phyloP scores from a whole-genome alignment of 1,140 invertebrate genomes.

The Acromyrmex echinatior region DNA sequence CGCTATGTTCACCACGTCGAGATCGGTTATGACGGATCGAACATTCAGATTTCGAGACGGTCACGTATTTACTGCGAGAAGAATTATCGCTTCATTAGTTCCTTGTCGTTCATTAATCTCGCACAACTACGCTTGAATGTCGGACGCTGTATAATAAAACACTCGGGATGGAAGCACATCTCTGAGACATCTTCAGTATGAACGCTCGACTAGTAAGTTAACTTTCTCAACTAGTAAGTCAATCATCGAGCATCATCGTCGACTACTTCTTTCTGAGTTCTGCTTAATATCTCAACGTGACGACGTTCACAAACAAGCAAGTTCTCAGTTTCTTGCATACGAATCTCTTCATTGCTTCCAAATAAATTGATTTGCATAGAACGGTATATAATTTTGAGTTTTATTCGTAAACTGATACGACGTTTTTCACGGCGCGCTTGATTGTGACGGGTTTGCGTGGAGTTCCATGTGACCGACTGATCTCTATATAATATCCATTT shows the following conservation, averaged over 20 bases:
- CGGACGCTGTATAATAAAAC: conserved; percentile 21
- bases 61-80: conserved; percentile 18
- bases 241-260: conserved; percentile 35
- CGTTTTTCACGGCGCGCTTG: background rate
- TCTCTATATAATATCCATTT: background rate
- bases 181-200: conserved; percentile 1
- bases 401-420: conserved; percentile 11
- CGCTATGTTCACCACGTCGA: background rate
- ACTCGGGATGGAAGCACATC: background rate
- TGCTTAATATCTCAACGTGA: conserved; percentile 38
- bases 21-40: background rate
- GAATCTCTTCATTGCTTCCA: conserved; percentile 47
- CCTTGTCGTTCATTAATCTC: conserved; percentile 51
- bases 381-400: background rate
- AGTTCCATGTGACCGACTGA: background rate
- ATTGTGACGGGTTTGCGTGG: background rate
- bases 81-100: conserved; percentile 63
- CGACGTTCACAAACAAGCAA: conserved; percentile 2
- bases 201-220: background rate
- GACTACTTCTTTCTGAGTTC: background rate
- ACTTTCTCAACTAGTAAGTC: conserved; percentile 50
- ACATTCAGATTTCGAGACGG: conserved; percentile 48
- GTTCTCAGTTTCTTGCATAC: conserved; percentile 25
- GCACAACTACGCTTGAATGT: conserved; percentile 2
- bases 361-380: conserved; percentile 50